phyloP scores from a whole-genome alignment of 1,140 invertebrate species.

The Drosophila seguyi region DNA sequence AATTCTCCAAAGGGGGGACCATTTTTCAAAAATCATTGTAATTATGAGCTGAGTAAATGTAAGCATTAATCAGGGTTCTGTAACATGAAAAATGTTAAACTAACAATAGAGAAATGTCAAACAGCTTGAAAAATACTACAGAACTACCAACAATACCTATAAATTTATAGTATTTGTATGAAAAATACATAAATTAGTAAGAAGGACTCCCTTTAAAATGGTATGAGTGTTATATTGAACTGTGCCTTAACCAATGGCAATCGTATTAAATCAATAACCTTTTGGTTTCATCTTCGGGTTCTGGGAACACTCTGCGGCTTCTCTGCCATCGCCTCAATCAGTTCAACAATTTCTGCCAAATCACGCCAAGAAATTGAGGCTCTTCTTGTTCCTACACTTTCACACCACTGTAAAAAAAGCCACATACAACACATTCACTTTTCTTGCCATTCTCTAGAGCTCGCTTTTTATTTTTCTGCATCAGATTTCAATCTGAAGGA shows the following conservation, averaged over 20 bases:
- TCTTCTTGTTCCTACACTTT: slow-evolving; percentile 22
- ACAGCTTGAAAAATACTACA: not conserved
- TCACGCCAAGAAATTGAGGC: slow-evolving; percentile 21
- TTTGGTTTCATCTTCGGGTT: slow-evolving; percentile 2
- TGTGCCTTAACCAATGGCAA: not conserved
- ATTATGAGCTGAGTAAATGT: slow-evolving; percentile 8
- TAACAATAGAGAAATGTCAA: not conserved
- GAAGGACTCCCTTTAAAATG: not conserved
- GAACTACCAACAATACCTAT: not conserved
- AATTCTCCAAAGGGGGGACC: not conserved
- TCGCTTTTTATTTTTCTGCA: slow-evolving; percentile 15
- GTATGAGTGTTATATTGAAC: not conserved
- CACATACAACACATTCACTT: slow-evolving; percentile 41
- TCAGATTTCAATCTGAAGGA: slow-evolving; percentile 45
- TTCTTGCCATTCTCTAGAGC: slow-evolving; percentile 31
- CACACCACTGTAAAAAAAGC: slow-evolving; percentile 29
- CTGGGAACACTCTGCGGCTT: not conserved
- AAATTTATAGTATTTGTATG: not conserved
- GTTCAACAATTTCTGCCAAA: slow-evolving; percentile 9
- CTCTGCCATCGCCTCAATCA: not conserved
- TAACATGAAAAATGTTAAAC: too few relatives aligned
- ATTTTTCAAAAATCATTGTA: not conserved
- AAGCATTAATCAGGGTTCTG: slow-evolving; percentile 8
- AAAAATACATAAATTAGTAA: not conserved
- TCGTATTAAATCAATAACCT: slow-evolving; percentile 4